A percentile compares a stretch with the other conserved stretches of the same genome.
Evolutionary conservation across 1,140 invertebrate genomes (phyloP).

Genomic region (Eciton burchellii): DNA sequence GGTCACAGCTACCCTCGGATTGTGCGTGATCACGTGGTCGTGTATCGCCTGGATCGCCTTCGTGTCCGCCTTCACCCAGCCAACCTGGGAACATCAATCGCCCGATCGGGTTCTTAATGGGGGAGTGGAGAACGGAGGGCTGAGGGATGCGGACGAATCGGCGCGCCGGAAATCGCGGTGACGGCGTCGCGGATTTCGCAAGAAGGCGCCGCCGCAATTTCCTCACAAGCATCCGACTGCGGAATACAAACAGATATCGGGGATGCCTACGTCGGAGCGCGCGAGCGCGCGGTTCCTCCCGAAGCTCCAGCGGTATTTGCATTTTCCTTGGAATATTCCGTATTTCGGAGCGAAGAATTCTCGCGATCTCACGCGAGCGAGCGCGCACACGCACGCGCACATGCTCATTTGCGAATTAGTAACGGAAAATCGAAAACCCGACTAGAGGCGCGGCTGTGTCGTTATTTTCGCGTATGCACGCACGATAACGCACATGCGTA

Average conservation of each 20-base stretch:
- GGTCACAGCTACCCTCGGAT: slow-evolving; percentile 92
- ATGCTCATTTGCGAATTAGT: slow-evolving; percentile 10
- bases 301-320: slow-evolving; percentile 75
- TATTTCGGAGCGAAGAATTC: slow-evolving; percentile 51
- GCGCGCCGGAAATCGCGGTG: slow-evolving; percentile 43
- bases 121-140: neutral
- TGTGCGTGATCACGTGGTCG: slow-evolving; percentile 95
- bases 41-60: slow-evolving; percentile 95
- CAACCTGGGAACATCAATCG: slow-evolving; percentile 87
- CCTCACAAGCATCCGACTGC: slow-evolving; percentile 66
- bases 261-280: slow-evolving; percentile 37
- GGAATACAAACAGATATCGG: slow-evolving; percentile 69
- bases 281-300: slow-evolving; percentile 67
- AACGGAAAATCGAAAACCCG: slow-evolving; percentile 63
- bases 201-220: slow-evolving; percentile 65
- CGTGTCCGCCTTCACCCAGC: slow-evolving; percentile 95
- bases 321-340: slow-evolving; percentile 75
- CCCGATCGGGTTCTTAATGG: slow-evolving; percentile 42
- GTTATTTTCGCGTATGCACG: slow-evolving; percentile 14
- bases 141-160: slow-evolving; percentile 10
- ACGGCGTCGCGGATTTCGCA: slow-evolving; percentile 64
- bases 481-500: neutral
- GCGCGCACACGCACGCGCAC: neutral
- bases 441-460: neutral
- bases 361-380: slow-evolving; percentile 32